These are phyloP conservation scores for Drosophila azteca DNA, from an alignment of 1,140 invertebrate species.

Conservation along the genomic window DNA sequence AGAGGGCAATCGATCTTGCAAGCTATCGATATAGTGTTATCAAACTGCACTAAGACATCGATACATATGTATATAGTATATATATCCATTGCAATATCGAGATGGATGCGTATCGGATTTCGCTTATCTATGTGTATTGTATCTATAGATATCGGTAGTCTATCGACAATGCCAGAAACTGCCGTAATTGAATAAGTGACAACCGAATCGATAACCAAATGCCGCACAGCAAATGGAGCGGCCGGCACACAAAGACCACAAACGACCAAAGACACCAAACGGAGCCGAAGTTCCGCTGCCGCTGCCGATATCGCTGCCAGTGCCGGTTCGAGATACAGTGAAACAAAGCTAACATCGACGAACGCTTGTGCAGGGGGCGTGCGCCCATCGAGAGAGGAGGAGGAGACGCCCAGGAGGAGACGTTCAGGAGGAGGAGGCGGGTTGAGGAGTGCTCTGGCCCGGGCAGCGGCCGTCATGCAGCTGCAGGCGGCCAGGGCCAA, in stretches of 20 bases:
- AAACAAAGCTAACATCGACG: conserved; percentile 51
- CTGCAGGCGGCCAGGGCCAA: conserved; percentile 66
- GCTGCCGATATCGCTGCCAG: conserved; percentile 8
- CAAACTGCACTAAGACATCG: too few relatives aligned
- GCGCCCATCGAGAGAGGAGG: conserved; percentile 4
- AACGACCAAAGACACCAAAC: conserved; percentile 34
- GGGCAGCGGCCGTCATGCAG: conserved; percentile 66
- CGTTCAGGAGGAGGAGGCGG: conserved; percentile 13
- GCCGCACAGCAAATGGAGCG: conserved; percentile 49
- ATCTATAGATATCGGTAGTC: neutral
- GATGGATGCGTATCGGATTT: too few relatives aligned
- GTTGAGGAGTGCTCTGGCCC: conserved; percentile 9
- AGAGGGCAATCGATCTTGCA: too few relatives aligned
- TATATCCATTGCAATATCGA: too few relatives aligned
- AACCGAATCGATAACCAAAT: conserved; percentile 26
- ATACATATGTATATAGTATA: too few relatives aligned
- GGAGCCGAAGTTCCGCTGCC: conserved; percentile 24
- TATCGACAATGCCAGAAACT: conserved; percentile 6
- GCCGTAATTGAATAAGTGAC: conserved; percentile 16
- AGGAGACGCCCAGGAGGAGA: conserved; percentile 11
- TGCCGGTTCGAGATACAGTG: conserved; percentile 36
- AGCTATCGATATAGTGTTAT: too few relatives aligned
- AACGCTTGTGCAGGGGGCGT: conserved; percentile 1
- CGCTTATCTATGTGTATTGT: too few relatives aligned
- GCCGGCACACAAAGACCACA: conserved; percentile 26